phyloP scores from a whole-genome alignment of 2,113 vertebrate species.

The Macquaria australasica region DNA sequence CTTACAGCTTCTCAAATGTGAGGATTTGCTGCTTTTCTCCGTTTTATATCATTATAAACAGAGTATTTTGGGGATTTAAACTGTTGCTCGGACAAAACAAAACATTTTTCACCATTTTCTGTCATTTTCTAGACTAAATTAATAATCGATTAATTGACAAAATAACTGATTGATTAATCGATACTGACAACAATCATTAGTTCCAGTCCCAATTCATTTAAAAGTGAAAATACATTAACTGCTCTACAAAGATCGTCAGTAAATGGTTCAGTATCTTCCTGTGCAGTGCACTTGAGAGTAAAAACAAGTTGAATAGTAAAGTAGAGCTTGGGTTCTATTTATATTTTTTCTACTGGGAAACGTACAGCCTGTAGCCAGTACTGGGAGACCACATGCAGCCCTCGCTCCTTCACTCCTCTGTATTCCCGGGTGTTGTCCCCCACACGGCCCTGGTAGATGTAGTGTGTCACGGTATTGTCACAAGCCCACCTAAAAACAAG shows the following conservation, averaged over 20 bases:
- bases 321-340: background rate
- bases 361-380: conserved; percentile 94
- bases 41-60: background rate
- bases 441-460: conserved; percentile 95
- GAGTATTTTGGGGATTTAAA: background rate
- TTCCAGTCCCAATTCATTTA: background rate
- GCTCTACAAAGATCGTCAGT: background rate
- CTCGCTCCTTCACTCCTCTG: conserved; percentile 91
- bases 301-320: background rate
- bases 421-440: conserved; percentile 95
- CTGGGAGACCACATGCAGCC: conserved; percentile 92
- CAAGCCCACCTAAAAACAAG: conserved; percentile 89
- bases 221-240: background rate
- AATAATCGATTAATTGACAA: background rate
- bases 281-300: background rate
- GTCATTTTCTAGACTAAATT: background rate
- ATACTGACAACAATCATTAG: background rate
- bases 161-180: background rate
- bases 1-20: background rate
- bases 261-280: background rate
- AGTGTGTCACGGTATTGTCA: conserved; percentile 97
- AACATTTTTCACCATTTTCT: background rate
- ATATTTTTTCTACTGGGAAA: conserved; percentile 16
- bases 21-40: background rate
- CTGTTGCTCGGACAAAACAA: background rate